A percentile compares a stretch with the other conserved stretches of the same genome.
Conservation (phyloP, 35 echinoderm and acorn worm genomes). For the Strongylocentrotus purpuratus region DNA sequence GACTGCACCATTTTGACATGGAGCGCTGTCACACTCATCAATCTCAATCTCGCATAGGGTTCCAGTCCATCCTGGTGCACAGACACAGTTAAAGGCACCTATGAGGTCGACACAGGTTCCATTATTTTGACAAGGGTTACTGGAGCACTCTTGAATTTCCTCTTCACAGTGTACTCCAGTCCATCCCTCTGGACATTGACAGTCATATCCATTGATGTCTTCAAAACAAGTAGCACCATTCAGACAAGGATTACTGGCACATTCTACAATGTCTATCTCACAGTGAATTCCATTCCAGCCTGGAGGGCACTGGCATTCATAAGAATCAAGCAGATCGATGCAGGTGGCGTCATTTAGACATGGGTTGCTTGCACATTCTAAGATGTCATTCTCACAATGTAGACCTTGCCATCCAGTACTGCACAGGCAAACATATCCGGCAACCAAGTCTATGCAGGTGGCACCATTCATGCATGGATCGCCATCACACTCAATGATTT, state of each 20-base stretch:
- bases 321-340: conserved; percentile 51
- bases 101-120: conserved; percentile 49
- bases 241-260: conserved; percentile 65
- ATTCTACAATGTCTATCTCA: conserved; percentile 48
- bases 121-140: conserved; percentile 49
- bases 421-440: conserved; percentile 71
- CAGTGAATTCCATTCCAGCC: conserved; percentile 64
- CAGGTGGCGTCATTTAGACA: conserved; percentile 76
- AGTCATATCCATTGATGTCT: conserved; percentile 66
- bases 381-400: conserved; percentile 58
- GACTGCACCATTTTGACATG: conserved; percentile 63
- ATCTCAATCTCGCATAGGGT: conserved; percentile 60
- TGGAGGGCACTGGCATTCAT: conserved; percentile 58
- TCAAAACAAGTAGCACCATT: conserved; percentile 75
- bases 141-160: conserved; percentile 38
- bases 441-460: conserved; percentile 53
- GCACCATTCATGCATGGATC: conserved; percentile 74
- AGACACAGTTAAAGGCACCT: conserved; percentile 38
- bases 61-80: conserved; percentile 59
- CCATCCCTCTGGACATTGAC: conserved; percentile 65
- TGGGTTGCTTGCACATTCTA: conserved; percentile 40
- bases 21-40: conserved; percentile 70
- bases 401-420: conserved; percentile 60
- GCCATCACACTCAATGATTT: conserved; percentile 75
- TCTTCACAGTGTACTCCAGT: conserved; percentile 58